These are phyloP conservation scores for Drosophila nikananu DNA, from an alignment of 1,140 invertebrate genomes.

Conservation along the genomic window DNA sequence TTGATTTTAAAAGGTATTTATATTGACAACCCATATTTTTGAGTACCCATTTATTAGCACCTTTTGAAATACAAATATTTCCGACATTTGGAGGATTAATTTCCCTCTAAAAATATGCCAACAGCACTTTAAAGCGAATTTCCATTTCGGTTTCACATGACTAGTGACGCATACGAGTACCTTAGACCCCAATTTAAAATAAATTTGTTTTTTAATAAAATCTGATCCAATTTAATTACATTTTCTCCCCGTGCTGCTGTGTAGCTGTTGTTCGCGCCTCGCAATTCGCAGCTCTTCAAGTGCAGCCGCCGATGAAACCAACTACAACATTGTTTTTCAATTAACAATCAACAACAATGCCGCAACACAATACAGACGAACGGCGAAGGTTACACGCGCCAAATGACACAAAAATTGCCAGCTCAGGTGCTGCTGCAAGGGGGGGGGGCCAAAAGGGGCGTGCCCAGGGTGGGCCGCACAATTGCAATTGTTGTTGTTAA, in stretches of 20 bases:
- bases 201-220: background rate
- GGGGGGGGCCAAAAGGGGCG: slow-evolving; percentile 1
- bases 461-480: slow-evolving; percentile 30
- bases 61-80: background rate
- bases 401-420: slow-evolving; percentile 79
- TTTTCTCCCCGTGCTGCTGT: slow-evolving; percentile 16
- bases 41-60: no score
- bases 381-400: slow-evolving; percentile 67
- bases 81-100: no score
- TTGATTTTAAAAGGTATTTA: background rate
- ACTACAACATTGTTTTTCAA: slow-evolving; percentile 81
- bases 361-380: slow-evolving; percentile 59
- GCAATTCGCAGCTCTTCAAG: slow-evolving; percentile 72
- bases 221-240: background rate
- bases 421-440: slow-evolving; percentile 47
- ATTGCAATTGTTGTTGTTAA: slow-evolving; percentile 81
- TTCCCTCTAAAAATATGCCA: background rate
- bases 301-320: slow-evolving; percentile 62
- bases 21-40: no score
- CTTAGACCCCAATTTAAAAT: background rate
- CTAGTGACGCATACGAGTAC: background rate
- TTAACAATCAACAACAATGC: slow-evolving; percentile 83
- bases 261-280: slow-evolving; percentile 52
- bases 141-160: background rate
- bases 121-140: background rate